phyloP scores from a whole-genome alignment of 2,113 vertebrate species.

The Phocoena sinus region DNA sequence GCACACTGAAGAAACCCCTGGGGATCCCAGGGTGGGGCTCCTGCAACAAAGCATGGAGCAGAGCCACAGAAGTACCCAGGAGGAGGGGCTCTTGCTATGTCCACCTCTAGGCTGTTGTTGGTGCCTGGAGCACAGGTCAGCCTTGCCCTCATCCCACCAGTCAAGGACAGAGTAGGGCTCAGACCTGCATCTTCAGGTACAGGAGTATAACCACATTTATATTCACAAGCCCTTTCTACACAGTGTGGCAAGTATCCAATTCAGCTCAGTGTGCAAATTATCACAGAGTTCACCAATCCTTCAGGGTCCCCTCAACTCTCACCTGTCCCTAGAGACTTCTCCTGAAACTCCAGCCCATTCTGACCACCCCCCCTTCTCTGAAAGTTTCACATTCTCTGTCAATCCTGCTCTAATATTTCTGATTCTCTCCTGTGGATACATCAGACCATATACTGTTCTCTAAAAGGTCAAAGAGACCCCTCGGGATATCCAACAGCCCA shows the following conservation, averaged over 20 bases:
- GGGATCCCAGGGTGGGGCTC: neutral
- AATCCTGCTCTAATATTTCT: neutral
- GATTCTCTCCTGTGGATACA: neutral
- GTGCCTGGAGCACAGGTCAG: neutral
- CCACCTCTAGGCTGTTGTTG: neutral
- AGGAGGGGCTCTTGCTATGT: neutral
- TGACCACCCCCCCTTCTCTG: neutral
- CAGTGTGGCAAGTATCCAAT: neutral
- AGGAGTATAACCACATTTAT: accelerated
- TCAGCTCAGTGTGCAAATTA: neutral
- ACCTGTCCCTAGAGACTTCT: neutral
- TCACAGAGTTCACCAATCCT: neutral
- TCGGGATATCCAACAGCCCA: neutral
- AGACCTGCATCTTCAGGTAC: neutral
- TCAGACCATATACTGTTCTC: neutral
- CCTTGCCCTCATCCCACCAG: neutral
- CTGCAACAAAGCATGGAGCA: neutral
- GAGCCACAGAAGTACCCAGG: neutral
- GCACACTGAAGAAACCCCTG: neutral
- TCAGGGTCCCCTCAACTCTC: neutral
- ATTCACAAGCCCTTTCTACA: neutral
- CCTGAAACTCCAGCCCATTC: neutral
- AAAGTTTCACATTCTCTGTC: neutral
- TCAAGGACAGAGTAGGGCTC: neutral
- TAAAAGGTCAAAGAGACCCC: neutral